Conservation (phyloP, 2,888 invertebrate species). For the Eilema caniola region DNA sequence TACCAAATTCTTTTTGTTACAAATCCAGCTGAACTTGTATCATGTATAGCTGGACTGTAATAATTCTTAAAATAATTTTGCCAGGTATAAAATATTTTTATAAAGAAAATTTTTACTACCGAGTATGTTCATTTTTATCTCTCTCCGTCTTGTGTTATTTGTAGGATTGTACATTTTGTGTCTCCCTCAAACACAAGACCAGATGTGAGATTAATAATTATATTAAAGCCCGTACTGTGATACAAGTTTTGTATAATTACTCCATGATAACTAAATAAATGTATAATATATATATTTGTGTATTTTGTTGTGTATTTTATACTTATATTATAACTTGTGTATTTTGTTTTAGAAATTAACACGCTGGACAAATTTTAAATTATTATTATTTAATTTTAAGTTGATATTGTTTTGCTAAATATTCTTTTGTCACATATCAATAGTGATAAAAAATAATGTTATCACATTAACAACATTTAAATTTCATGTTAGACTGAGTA, state of each 20-base stretch:
- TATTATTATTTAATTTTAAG: neutral
- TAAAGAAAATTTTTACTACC: neutral
- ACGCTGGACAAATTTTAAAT: neutral
- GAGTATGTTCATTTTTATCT: neutral
- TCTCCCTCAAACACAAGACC: neutral
- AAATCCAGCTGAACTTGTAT: constrained; percentile 5
- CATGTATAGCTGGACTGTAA: neutral
- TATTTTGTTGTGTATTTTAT: constrained; percentile 7
- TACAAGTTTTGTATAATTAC: neutral
- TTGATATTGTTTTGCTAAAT: no score
- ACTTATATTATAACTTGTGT: neutral
- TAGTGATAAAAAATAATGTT: neutral
- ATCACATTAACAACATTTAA: neutral
- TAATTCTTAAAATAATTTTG: neutral
- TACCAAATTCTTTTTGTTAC: neutral
- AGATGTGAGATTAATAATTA: neutral
- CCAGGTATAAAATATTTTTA: neutral
- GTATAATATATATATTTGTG: neutral
- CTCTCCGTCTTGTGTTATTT: neutral
- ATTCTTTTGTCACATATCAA: neutral
- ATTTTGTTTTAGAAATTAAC: constrained; percentile 9
- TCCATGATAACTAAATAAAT: neutral
- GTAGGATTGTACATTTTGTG: neutral
- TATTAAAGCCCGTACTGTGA: neutral
- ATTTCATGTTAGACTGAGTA: neutral